These are phyloP conservation scores for Drosophila diplacantha DNA, from an alignment of 2,888 invertebrate species.

Conservation along the genomic window DNA sequence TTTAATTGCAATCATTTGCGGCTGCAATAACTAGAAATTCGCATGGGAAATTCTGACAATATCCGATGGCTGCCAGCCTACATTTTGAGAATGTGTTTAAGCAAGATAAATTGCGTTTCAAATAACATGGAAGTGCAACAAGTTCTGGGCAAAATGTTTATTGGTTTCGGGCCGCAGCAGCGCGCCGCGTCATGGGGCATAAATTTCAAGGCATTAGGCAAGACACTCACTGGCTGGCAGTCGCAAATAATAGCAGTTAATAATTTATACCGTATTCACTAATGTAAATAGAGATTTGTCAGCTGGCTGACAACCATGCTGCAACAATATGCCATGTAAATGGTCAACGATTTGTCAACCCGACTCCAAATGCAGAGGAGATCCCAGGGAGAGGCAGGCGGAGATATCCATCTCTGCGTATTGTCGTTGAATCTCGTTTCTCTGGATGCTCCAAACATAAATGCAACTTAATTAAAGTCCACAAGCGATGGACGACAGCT, in stretches of 20 bases:
- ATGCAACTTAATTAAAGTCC: constrained; percentile 68
- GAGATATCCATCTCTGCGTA: constrained; percentile 26
- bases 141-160: constrained; percentile 57
- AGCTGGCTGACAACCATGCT: constrained; percentile 45
- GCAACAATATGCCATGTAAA: constrained; percentile 59
- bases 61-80: constrained; percentile 16
- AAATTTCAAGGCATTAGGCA: constrained; percentile 48
- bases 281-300: constrained; percentile 67
- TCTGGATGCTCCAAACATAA: constrained; percentile 56
- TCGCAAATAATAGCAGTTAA: constrained; percentile 53
- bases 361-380: constrained; percentile 19
- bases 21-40: constrained; percentile 22
- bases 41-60: constrained; percentile 47
- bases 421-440: constrained; percentile 30
- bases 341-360: constrained; percentile 61
- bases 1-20: constrained; percentile 65
- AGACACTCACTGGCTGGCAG: constrained; percentile 13
- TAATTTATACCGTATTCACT: constrained; percentile 60
- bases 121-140: constrained; percentile 60
- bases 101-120: constrained; percentile 59
- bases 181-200: constrained; percentile 51
- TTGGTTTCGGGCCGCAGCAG: constrained; percentile 31
- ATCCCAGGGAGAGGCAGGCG: constrained; percentile 7
- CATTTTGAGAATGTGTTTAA: constrained; percentile 32
- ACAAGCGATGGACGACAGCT: constrained; percentile 33